Conservation (phyloP, 2,797 vertebrate genomes). For the Aphelocoma californica region DNA sequence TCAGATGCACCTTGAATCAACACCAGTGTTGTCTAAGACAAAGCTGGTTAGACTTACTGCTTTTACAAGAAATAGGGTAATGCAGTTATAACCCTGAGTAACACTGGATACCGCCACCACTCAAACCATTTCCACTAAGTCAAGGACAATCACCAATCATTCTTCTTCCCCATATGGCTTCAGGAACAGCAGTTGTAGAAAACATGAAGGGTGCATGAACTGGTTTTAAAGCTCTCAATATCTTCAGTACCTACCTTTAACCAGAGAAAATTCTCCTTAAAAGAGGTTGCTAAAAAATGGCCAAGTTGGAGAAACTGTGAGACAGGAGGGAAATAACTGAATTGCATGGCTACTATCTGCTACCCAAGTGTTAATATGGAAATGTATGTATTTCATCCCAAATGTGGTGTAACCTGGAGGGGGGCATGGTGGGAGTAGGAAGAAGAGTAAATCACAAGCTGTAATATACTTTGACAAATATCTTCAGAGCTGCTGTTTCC, state of each 20-base stretch:
- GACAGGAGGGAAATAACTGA: background rate
- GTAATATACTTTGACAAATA: background rate
- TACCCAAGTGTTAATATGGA: background rate
- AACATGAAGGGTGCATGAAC: background rate
- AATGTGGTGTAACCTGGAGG: background rate
- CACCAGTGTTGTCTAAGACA: background rate
- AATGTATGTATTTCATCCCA: background rate
- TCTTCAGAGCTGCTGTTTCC: background rate
- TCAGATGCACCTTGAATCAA: background rate
- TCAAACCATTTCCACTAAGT: background rate
- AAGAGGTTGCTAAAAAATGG: background rate
- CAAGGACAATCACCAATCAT: background rate
- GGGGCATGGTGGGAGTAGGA: background rate
- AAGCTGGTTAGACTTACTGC: background rate
- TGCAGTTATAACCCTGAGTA: background rate
- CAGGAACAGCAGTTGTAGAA: background rate
- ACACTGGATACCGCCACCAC: background rate
- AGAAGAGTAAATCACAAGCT: background rate
- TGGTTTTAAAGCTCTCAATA: background rate
- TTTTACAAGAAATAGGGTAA: background rate
- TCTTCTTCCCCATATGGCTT: background rate
- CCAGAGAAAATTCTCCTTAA: background rate
- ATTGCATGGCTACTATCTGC: background rate
- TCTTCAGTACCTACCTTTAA: background rate
- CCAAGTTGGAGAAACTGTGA: background rate